phyloP scores from a whole-genome alignment of 2,797 vertebrate species.

The Sebastes vulpes region DNA sequence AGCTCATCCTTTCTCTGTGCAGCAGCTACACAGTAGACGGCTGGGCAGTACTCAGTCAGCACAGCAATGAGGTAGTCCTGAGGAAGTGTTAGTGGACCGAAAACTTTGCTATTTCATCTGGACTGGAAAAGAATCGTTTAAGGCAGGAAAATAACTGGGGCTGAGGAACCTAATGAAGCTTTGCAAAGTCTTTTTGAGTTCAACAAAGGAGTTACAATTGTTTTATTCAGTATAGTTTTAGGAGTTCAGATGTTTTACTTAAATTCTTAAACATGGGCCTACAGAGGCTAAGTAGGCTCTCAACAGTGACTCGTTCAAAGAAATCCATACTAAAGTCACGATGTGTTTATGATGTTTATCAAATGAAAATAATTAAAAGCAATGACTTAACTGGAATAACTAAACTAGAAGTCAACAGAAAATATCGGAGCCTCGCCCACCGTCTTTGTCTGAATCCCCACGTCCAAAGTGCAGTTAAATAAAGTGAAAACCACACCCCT shows the following conservation, averaged over 20 bases:
- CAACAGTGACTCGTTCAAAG: too few relatives aligned
- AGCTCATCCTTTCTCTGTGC: constrained; percentile 31
- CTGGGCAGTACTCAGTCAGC: constrained; percentile 14
- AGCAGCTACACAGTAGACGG: constrained; percentile 4
- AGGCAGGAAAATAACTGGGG: neutral
- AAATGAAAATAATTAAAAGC: too few relatives aligned
- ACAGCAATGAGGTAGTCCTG: constrained; percentile 15
- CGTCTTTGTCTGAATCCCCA: too few relatives aligned
- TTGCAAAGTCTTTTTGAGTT: constrained; percentile 2
- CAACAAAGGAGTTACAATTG: neutral
- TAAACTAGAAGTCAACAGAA: too few relatives aligned
- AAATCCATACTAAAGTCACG: too few relatives aligned
- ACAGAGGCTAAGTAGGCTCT: too few relatives aligned
- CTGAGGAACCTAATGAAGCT: neutral
- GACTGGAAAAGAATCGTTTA: neutral
- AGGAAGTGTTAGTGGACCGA: constrained; percentile 19
- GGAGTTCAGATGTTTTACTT: neutral
- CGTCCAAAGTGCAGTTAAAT: too few relatives aligned
- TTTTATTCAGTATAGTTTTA: neutral
- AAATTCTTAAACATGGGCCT: neutral
- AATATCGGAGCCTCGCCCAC: too few relatives aligned
- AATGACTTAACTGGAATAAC: too few relatives aligned
- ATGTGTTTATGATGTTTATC: too few relatives aligned
- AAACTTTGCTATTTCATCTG: constrained; percentile 18
- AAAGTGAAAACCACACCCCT: too few relatives aligned